Conservation (phyloP, 1,140 invertebrate species). For the Drosophila murphyi region DNA sequence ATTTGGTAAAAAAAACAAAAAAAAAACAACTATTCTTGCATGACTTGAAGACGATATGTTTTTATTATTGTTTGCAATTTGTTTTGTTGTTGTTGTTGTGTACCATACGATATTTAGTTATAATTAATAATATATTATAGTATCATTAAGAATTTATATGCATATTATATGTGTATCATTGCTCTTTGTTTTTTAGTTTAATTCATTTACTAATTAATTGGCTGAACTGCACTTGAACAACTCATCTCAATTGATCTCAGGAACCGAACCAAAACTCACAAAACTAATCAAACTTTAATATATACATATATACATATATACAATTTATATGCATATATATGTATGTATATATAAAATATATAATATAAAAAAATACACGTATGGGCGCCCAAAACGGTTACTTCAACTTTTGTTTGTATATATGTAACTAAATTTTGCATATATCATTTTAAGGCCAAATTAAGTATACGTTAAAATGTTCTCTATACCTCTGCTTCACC, state of each 20-base stretch:
- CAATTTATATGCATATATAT: slow-evolving; percentile 24
- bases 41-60: slow-evolving; percentile 82
- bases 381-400: slow-evolving; percentile 49
- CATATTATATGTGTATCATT: slow-evolving; percentile 51
- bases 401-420: slow-evolving; percentile 56
- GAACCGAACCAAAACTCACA: slow-evolving; percentile 42
- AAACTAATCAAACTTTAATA: slow-evolving; percentile 26
- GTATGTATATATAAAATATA: slow-evolving; percentile 36
- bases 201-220: slow-evolving; percentile 40
- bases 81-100: slow-evolving; percentile 26
- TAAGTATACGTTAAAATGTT: slow-evolving; percentile 69
- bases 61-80: slow-evolving; percentile 57
- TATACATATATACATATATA: not conserved
- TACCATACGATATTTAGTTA: slow-evolving; percentile 53
- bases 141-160: slow-evolving; percentile 54
- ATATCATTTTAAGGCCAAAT: slow-evolving; percentile 68
- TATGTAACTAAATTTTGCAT: slow-evolving; percentile 48
- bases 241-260: slow-evolving; percentile 31
- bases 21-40: slow-evolving; percentile 56
- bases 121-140: slow-evolving; percentile 46
- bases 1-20: slow-evolving; percentile 73
- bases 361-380: slow-evolving; percentile 46
- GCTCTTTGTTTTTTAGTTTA: slow-evolving; percentile 20
- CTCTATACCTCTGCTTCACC: not conserved
- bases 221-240: slow-evolving; percentile 33